Base-by-base conservation (phyloP, 2,888 invertebrate genomes). In the Panzeria rudis region DNA sequence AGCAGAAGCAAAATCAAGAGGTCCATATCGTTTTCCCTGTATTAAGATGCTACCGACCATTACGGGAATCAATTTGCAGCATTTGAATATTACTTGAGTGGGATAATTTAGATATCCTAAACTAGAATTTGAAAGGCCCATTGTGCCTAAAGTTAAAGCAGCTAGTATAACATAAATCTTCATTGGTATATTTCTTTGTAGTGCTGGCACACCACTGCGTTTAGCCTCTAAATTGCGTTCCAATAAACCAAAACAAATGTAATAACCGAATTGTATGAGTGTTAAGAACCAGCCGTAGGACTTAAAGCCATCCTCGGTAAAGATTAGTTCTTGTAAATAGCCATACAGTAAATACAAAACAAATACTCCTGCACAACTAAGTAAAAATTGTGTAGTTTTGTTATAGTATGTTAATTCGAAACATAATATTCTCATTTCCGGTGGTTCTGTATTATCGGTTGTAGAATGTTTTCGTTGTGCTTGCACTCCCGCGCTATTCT, bases 51-150 rank as follows among this genome's bases (percentile, higher is more conserved):
- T 97, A 25, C 99, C 99, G 85, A 98, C 95, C 91, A 99, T 95
- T 0, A 99, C 99, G 0, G 99, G 99, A 88, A 99, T 97, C 0
- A 99, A 94, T 92, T 99, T 99, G 92, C 99, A 99, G 91, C 98
- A 98, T 92, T 99, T 99, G 91, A 99, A 99, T 89, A 99, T 98
- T 54, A 99, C 96, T 94, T 98, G 98, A 0, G 98, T 99, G 0
- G 99, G 98, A 92, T 98, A 99, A 92, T 99, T 99, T 13, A 99
- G 94, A 92, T 98, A 98, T 66, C 97, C 98, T 13, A 99, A 94
- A 1, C 98, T 97, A 4, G 98, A 95, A 92, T 99, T 99, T 1
- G 98, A 98, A 86, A 98, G 94, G 0, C 98, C 97, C 98, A 99
- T 99, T 2, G 99, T 99, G 3, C 97, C 98, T 17, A 99, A 94